These are phyloP conservation scores for Clarias fuscus DNA, from an alignment of 2,797 vertebrate genomes.

Conservation along the genomic window DNA sequence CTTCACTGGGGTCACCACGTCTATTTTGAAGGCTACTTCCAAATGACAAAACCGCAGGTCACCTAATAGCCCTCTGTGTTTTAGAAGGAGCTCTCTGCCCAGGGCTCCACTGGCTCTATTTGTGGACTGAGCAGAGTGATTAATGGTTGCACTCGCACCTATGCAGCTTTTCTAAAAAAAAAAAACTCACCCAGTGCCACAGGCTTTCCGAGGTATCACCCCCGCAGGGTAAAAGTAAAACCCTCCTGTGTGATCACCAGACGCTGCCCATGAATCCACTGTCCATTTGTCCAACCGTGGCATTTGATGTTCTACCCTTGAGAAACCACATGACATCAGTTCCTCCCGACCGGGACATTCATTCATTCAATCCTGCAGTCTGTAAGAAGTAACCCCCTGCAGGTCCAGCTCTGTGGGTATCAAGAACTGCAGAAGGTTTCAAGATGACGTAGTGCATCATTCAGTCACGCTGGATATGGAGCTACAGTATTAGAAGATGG, in stretches of 20 bases:
- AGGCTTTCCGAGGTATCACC: not conserved
- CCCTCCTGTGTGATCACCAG: not conserved
- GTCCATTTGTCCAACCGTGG: not conserved
- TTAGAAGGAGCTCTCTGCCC: not conserved
- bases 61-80: not conserved
- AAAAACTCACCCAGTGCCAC: not conserved
- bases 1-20: not conserved
- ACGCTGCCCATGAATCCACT: not conserved
- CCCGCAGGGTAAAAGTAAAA: not conserved
- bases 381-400: constrained; percentile 10
- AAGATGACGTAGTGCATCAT: no score
- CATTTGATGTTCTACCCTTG: not conserved
- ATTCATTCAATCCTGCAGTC: not conserved
- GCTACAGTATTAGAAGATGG: no score
- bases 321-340: not conserved
- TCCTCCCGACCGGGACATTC: not conserved
- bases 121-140: constrained; percentile 1
- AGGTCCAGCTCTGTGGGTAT: not conserved
- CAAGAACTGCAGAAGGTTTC: not conserved
- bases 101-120: not conserved
- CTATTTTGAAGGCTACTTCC: not conserved
- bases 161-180: constrained; percentile 1
- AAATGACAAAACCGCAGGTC: not conserved
- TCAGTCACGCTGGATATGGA: no score
- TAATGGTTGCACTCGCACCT: not conserved